Percentiles rank a stretch among this genome's conserved stretches.
Conservation (phyloP, 1,140 invertebrate genomes). For the Eueides isabella region DNA sequence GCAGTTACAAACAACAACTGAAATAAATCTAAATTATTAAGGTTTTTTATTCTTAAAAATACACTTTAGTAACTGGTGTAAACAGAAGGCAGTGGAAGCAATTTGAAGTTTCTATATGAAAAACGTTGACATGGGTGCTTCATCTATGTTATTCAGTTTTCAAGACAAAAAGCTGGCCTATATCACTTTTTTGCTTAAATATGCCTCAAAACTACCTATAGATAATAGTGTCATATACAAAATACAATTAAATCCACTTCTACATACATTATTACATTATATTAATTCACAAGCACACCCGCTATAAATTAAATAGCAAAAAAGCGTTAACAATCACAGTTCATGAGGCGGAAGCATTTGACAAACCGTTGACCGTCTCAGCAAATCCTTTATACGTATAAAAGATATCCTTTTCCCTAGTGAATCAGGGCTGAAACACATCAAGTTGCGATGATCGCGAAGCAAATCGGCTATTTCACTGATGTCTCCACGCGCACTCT, state of each 20-base stretch:
- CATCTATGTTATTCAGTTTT: no score
- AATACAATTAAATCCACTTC: no score
- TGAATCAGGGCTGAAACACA: conserved; percentile 7
- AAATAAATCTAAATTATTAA: no score
- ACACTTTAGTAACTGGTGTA: not conserved
- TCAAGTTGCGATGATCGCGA: conserved; percentile 45
- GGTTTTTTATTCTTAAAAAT: not conserved
- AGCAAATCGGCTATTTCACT: conserved; percentile 71
- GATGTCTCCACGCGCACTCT: conserved; percentile 51
- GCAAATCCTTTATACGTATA: conserved; percentile 1
- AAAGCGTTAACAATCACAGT: not conserved
- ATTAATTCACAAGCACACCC: no score
- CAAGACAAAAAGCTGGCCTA: no score
- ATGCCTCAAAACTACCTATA: no score
- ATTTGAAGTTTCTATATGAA: not conserved
- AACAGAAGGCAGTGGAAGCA: not conserved
- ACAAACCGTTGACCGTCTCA: not conserved
- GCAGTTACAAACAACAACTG: no score
- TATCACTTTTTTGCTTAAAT: no score
- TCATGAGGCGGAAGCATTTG: not conserved
- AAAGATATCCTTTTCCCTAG: not conserved
- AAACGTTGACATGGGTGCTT: not conserved
- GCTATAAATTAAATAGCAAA: not conserved
- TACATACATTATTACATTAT: no score
- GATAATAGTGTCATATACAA: no score